These are phyloP conservation scores for Bombus impatiens DNA, from an alignment of 1,140 invertebrate species.

Conservation along the genomic window DNA sequence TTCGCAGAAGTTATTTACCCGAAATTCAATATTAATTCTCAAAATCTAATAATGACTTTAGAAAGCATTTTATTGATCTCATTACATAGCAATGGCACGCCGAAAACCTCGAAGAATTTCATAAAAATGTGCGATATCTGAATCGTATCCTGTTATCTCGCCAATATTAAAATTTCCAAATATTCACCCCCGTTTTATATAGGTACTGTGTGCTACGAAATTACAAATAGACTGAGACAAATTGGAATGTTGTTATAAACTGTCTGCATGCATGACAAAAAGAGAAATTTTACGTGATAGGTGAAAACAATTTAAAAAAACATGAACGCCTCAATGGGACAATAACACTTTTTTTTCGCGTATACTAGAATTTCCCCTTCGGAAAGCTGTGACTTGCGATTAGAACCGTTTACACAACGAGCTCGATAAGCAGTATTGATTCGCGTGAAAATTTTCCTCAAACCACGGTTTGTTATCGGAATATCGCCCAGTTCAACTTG, in stretches of 20 bases:
- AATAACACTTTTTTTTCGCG: neutral
- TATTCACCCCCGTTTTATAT: neutral
- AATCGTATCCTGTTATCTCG: neutral
- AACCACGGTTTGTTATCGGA: constrained; percentile 35
- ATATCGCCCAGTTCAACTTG: neutral
- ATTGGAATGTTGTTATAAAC: neutral
- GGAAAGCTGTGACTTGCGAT: neutral
- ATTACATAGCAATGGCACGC: neutral
- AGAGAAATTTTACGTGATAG: neutral
- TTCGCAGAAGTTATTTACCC: neutral
- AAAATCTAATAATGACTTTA: neutral
- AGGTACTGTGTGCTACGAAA: neutral
- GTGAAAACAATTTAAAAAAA: neutral
- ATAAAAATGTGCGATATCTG: neutral
- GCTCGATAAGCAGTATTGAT: constrained; percentile 48
- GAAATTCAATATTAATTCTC: neutral
- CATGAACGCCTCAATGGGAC: neutral
- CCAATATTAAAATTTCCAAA: neutral
- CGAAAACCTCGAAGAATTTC: neutral
- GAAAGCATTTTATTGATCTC: neutral
- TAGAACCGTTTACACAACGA: constrained; percentile 29
- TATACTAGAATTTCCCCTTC: neutral
- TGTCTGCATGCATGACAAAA: neutral
- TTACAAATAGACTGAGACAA: neutral
- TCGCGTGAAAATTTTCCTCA: constrained; percentile 38